Conservation (phyloP, 2,113 vertebrate genomes). For the Lamprologus sp. region DNA sequence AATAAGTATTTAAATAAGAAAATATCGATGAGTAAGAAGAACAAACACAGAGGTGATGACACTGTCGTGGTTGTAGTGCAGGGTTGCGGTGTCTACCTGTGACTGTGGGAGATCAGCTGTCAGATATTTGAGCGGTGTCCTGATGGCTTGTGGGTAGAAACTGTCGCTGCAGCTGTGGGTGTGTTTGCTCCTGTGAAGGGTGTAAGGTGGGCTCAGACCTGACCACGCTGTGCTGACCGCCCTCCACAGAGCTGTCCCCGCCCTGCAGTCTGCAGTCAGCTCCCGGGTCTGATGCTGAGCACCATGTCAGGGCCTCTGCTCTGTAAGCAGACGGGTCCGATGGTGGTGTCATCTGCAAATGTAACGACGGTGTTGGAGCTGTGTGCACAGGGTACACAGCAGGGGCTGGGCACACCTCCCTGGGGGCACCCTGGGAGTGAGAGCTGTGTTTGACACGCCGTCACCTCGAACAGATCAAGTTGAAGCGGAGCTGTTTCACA, state of each 20-base stretch:
- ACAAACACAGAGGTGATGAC: neutral
- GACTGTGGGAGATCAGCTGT: neutral
- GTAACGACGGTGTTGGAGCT: neutral
- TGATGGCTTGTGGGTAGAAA: neutral
- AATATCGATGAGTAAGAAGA: neutral
- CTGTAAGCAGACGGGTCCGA: neutral
- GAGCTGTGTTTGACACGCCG: neutral
- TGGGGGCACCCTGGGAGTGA: neutral
- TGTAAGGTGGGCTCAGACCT: neutral
- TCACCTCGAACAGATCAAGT: neutral
- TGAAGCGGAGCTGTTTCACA: neutral
- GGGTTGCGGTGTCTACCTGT: neutral
- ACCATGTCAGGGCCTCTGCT: neutral
- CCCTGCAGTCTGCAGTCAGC: neutral
- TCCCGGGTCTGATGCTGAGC: neutral
- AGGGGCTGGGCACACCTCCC: neutral
- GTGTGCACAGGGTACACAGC: neutral
- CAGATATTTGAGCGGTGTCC: neutral
- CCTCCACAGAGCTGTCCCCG: neutral
- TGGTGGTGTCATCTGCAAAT: neutral
- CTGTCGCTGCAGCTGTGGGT: neutral
- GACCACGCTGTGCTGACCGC: neutral
- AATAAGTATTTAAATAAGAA: neutral
- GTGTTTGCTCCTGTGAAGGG: neutral
- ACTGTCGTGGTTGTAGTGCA: neutral